Evolutionary conservation across 2,113 vertebrate genomes (phyloP), one percentile per base, ranked within the genome.

Genomic region (Eublepharis macularius): DNA sequence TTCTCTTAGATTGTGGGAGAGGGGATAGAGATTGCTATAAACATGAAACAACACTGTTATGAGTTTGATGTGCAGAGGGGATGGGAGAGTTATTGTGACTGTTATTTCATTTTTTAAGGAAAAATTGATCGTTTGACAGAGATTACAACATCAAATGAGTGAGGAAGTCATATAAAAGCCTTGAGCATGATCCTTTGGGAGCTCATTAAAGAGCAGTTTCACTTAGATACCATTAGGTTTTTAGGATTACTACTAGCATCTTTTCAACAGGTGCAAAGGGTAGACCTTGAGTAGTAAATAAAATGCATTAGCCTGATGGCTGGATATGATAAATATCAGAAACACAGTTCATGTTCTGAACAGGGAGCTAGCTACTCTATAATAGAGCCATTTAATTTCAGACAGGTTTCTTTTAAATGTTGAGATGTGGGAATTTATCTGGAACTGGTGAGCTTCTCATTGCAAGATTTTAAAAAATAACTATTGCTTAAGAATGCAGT

Each of bases 171-270:
- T 83, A 69, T 45, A 87, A 88, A 87, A 65, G 86, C 82, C 82
- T 76, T 63, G 66, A 32, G 0, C 78, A 6, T 29, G 77, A 77
- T 92, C 85, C 90, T 76, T n/a, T 84, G 91, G 90, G 88, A 94
- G 76, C 90, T 94, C 89, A 91, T 92, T 94, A 93, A 82, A 90
- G 89, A 86, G 75, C 57, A 49, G 68, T 88, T 87, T 86, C 54
- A 63, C 84, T 93, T 90, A 88, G 79, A 86, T 90, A 60, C 76
- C 70, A 76, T 88, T 86, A 84, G 51, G 32, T 63, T 91, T 92
- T 84, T 87, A 83, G 76, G 74, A 88, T 87, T 79, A 84, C 57
- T 80, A 86, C 51, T 80, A 86, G 10, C 60, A 86, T 83, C 83
- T 83, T 81, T 84, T 39, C 8, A 82, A 80, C 68, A 2, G 8